These are phyloP conservation scores for Stenichneumon culpator DNA, from an alignment of 2,888 invertebrate species.

Conservation along the genomic window DNA sequence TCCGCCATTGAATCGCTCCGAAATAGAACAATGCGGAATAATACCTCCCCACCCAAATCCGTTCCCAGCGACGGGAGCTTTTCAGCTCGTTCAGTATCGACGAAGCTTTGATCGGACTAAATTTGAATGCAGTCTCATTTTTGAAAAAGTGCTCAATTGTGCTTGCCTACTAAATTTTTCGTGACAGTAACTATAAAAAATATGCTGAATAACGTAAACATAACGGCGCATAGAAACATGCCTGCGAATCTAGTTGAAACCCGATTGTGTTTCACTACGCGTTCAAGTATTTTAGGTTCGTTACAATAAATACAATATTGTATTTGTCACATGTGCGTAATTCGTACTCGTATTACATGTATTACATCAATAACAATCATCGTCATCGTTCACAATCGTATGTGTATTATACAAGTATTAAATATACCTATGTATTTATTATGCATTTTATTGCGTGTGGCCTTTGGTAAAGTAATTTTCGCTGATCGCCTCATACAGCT, in stretches of 20 bases:
- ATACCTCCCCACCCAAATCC: not conserved
- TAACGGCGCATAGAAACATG: slow-evolving; percentile 15
- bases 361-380: slow-evolving; percentile 12
- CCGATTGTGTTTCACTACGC: not conserved
- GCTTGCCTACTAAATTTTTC: slow-evolving; percentile 28
- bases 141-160: slow-evolving; percentile 13
- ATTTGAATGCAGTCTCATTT: slow-evolving; percentile 29
- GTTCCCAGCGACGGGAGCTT: not conserved
- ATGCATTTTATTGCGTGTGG: slow-evolving; percentile 65
- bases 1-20: not conserved
- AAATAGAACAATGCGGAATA: slow-evolving; percentile 21
- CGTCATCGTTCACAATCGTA: slow-evolving; percentile 38
- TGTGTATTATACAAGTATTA: slow-evolving; percentile 42
- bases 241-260: slow-evolving; percentile 4
- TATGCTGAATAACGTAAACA: not conserved
- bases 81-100: slow-evolving; percentile 33
- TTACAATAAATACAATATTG: slow-evolving; percentile 1
- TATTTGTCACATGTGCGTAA: slow-evolving; percentile 32
- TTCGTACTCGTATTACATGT: slow-evolving; percentile 32
- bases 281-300: not conserved
- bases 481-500: slow-evolving; percentile 67
- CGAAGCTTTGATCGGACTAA: slow-evolving; percentile 23
- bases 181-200: not conserved
- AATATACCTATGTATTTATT: slow-evolving; percentile 40
- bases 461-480: slow-evolving; percentile 66